A percentile compares a stretch with the other conserved stretches of the same genome.
phyloP scores from a whole-genome alignment of 2,888 invertebrate species.

The Salticus scenicus region DNA sequence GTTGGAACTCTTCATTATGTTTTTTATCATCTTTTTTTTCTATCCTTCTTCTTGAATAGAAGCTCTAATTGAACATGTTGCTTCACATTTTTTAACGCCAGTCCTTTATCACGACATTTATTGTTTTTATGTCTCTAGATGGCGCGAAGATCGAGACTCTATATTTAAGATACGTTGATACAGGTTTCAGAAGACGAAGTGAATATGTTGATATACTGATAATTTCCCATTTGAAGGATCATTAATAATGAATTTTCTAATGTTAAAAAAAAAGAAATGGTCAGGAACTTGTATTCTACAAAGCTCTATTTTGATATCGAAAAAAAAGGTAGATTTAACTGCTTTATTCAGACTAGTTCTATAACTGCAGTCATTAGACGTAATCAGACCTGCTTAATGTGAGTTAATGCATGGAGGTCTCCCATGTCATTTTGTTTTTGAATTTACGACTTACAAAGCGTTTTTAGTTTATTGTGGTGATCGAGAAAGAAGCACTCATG shows the following conservation, averaged over 20 bases:
- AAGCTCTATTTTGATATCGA: too few species aligned
- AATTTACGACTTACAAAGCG: too few species aligned
- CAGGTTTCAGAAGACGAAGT: neutral
- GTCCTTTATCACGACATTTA: neutral
- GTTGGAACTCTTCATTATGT: conserved; percentile 13
- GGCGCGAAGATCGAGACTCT: too few species aligned
- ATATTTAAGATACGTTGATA: neutral
- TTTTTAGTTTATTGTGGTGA: too few species aligned
- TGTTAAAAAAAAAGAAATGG: too few species aligned
- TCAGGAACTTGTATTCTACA: too few species aligned
- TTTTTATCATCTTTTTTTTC: neutral
- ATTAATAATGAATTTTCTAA: too few species aligned
- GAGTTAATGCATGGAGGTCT: too few species aligned
- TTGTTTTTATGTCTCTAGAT: neutral
- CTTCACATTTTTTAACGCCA: conserved; percentile 41
- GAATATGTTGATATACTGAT: neutral
- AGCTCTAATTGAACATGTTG: conserved; percentile 32
- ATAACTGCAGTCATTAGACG: too few species aligned
- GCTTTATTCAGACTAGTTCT: neutral
- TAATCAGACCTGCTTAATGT: neutral
- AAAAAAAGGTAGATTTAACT: neutral
- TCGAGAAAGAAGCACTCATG: too few species aligned
- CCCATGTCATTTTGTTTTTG: too few species aligned
- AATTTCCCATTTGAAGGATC: too few species aligned
- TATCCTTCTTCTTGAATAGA: neutral